Evolutionary conservation across 2,888 invertebrate genomes (phyloP).

Genomic region (Morpho achilles): DNA sequence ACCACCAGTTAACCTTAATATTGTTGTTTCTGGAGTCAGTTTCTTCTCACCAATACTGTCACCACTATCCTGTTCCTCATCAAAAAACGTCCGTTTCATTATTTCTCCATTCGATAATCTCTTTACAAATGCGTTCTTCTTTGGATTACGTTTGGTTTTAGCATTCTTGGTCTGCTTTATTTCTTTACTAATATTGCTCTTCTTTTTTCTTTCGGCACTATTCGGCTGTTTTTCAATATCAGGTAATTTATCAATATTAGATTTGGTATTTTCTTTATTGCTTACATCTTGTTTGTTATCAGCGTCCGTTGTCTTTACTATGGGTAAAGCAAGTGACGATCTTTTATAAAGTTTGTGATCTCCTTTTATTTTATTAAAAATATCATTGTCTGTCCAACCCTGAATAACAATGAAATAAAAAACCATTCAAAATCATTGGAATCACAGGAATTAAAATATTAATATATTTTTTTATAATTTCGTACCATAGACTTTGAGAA

Average conservation of each 20-base stretch:
- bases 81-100: slow-evolving; percentile 42
- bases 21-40: slow-evolving; percentile 58
- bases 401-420: slow-evolving; percentile 28
- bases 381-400: slow-evolving; percentile 72
- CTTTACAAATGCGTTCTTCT: slow-evolving; percentile 55
- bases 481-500: slow-evolving; percentile 88
- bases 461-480: not conserved
- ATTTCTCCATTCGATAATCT: slow-evolving; percentile 56
- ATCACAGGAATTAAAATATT: not conserved
- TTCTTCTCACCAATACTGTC: slow-evolving; percentile 42
- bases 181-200: slow-evolving; percentile 32
- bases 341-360: slow-evolving; percentile 46
- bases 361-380: slow-evolving; percentile 55
- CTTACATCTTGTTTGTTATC: slow-evolving; percentile 41
- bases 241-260: slow-evolving; percentile 52
- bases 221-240: slow-evolving; percentile 43
- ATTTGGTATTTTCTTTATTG: slow-evolving; percentile 49
- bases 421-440: too few relatives aligned
- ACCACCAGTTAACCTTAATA: slow-evolving; percentile 79
- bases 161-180: slow-evolving; percentile 2
- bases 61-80: slow-evolving; percentile 37
- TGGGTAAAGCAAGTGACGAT: slow-evolving; percentile 73
- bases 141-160: slow-evolving; percentile 42
- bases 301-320: slow-evolving; percentile 73
- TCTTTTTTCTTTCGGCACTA: slow-evolving; percentile 20